phyloP scores from a whole-genome alignment of 1,140 invertebrate species.

The Neelides sp. region DNA sequence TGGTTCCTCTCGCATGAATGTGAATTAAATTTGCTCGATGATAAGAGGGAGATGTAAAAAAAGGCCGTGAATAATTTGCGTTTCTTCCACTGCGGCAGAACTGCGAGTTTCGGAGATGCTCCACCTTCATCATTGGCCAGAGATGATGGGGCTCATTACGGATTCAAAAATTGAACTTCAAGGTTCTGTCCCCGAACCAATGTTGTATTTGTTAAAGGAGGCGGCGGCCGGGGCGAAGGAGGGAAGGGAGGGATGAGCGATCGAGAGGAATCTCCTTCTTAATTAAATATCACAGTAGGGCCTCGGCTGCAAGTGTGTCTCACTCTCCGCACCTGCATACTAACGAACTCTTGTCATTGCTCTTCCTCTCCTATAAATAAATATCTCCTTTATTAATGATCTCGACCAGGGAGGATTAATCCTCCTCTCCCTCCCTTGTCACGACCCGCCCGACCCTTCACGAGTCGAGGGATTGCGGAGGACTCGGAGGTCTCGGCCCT shows the following conservation, averaged over 20 bases:
- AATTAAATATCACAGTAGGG: conserved; percentile 31
- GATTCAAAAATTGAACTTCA: background rate
- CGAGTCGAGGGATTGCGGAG: background rate
- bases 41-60: too few species aligned
- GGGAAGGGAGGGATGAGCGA: background rate
- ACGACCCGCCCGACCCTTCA: conserved; percentile 1
- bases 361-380: conserved; percentile 23
- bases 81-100: too few species aligned
- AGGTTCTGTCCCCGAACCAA: background rate
- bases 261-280: conserved; percentile 22
- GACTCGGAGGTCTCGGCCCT: background rate
- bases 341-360: conserved; percentile 26
- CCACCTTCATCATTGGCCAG: too few species aligned
- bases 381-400: conserved; percentile 29
- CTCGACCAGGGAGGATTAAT: conserved; percentile 21
- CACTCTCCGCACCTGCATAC: conserved; percentile 26
- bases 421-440: conserved; percentile 9
- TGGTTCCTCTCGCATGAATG: too few species aligned
- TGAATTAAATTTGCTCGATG: too few species aligned
- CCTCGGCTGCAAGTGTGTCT: conserved; percentile 25
- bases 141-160: background rate
- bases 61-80: too few species aligned
- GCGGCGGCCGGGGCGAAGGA: background rate
- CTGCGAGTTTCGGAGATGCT: too few species aligned
- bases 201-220: background rate